These are phyloP conservation scores for Helicoverpa zea DNA, from an alignment of 1,140 invertebrate species.

Conservation along the genomic window DNA sequence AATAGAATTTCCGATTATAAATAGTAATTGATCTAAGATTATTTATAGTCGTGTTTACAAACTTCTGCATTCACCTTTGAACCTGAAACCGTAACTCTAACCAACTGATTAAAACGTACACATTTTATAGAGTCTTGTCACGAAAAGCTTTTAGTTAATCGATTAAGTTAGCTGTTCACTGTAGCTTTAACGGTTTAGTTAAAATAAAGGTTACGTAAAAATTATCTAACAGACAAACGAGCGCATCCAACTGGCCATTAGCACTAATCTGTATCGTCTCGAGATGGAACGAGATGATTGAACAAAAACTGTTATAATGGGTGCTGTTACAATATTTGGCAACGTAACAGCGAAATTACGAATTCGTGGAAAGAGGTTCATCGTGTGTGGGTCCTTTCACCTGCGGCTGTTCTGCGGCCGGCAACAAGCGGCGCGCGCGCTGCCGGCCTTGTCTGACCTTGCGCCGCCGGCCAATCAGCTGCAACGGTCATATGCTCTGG, in stretches of 20 bases:
- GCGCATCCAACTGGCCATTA: not conserved
- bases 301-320: not conserved
- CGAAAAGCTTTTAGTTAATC: conserved; percentile 4
- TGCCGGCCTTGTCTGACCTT: conserved; percentile 28
- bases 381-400: conserved; percentile 22
- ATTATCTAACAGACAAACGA: not conserved
- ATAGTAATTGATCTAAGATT: conserved; percentile 27
- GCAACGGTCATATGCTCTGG: not conserved
- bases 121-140: conserved; percentile 22
- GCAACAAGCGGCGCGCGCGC: not conserved
- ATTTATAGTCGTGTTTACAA: conserved; percentile 18
- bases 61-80: conserved; percentile 28
- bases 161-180: not conserved
- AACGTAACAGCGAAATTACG: conserved; percentile 11
- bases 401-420: not conserved
- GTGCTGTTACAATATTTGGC: not conserved
- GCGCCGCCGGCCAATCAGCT: conserved; percentile 4
- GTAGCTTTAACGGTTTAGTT: not conserved
- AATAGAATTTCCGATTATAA: not conserved
- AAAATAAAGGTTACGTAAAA: not conserved
- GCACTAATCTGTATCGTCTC: not conserved
- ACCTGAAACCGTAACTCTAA: conserved; percentile 16
- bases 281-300: not conserved
- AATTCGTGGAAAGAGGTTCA: conserved; percentile 11
- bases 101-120: conserved; percentile 35